Percentiles rank a stretch among this genome's conserved stretches.
These are phyloP conservation scores for Heteronetta atricapilla DNA, from an alignment of 2,113 vertebrate genomes.

Conservation along the genomic window DNA sequence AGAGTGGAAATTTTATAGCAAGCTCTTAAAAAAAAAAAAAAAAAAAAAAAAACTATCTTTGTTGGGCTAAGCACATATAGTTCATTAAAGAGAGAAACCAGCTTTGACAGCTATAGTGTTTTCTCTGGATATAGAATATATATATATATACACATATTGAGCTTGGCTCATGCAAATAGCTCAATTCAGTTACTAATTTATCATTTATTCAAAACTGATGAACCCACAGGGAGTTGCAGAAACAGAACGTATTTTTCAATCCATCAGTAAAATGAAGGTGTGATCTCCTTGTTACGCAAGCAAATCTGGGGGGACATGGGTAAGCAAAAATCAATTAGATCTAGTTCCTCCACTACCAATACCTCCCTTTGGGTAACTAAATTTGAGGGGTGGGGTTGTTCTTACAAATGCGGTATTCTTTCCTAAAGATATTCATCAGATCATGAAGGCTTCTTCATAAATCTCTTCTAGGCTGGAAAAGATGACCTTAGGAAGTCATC, in stretches of 20 bases:
- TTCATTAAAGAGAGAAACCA: background rate
- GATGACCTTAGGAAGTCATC: background rate
- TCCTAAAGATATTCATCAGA: background rate
- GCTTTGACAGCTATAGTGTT: background rate
- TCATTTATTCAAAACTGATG: constrained; percentile 50
- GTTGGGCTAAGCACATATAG: background rate
- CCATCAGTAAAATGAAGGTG: constrained; percentile 14
- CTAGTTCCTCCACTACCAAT: background rate
- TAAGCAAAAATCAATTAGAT: constrained; percentile 29
- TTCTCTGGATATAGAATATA: background rate
- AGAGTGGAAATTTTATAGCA: background rate
- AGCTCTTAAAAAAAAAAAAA: background rate
- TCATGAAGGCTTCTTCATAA: background rate
- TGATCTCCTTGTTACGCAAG: background rate
- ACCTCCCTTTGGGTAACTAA: background rate
- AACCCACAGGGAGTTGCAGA: background rate
- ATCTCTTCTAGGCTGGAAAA: background rate
- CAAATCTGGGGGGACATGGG: background rate
- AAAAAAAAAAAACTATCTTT: background rate
- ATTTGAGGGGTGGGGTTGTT: background rate
- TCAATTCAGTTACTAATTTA: constrained; percentile 29
- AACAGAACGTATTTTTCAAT: constrained; percentile 38
- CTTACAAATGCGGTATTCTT: background rate
- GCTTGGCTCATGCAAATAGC: constrained; percentile 15
- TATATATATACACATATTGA: background rate